Percentiles rank a stretch among this genome's conserved stretches.
phyloP scores from a whole-genome alignment of 2,888 invertebrate species.

The Drosophila yooni region DNA sequence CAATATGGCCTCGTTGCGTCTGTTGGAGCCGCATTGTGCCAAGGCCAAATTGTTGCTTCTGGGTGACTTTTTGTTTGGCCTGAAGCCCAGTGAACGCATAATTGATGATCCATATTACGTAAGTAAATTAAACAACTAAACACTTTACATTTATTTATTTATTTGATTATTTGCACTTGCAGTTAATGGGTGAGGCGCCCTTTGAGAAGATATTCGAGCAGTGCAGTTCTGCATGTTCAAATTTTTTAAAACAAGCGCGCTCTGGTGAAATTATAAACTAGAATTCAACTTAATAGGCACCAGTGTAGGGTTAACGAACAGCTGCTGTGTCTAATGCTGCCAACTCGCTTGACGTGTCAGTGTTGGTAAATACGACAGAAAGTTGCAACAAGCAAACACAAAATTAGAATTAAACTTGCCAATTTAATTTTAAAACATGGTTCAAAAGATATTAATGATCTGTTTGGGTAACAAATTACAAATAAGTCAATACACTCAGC shows the following conservation, averaged over 20 bases:
- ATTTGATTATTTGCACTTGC: conserved; percentile 9
- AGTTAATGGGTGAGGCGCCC: conserved; percentile 88
- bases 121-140: conserved; percentile 82
- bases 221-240: conserved; percentile 88
- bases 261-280: conserved; percentile 39
- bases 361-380: conserved; percentile 14
- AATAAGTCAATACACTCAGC: background rate
- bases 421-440: conserved; percentile 59
- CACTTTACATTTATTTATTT: background rate
- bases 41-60: conserved; percentile 91
- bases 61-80: conserved; percentile 91
- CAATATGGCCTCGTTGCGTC: conserved; percentile 90
- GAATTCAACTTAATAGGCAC: background rate
- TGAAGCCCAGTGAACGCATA: conserved; percentile 87
- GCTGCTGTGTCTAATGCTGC: conserved; percentile 32
- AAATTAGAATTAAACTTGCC: conserved; percentile 2
- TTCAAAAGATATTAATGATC: conserved; percentile 83
- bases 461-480: conserved; percentile 79
- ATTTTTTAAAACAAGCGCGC: conserved; percentile 86
- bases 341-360: conserved; percentile 14
- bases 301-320: conserved; percentile 44
- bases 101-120: conserved; percentile 97
- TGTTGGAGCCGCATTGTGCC: conserved; percentile 84
- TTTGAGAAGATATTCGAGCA: conserved; percentile 91
- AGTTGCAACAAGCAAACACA: background rate